Evolutionary conservation across 2,797 vertebrate species (phyloP).

Genomic region (Rhincodon typus): DNA sequence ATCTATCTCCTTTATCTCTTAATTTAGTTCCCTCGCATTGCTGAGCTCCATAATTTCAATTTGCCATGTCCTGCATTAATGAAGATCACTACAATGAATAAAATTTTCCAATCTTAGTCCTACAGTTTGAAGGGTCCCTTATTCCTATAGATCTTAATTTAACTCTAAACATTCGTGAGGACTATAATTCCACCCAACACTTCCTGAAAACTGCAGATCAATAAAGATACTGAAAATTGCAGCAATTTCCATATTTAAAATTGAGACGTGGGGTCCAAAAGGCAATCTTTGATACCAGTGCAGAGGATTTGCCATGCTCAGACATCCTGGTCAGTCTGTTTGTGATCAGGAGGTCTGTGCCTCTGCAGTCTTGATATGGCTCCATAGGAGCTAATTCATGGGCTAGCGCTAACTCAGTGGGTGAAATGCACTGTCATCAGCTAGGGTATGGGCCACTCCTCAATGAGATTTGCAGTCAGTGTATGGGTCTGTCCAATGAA

Average conservation of each 20-base stretch:
- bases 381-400: too few relatives aligned
- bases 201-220: background rate
- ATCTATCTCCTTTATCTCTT: background rate
- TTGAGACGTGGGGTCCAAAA: background rate
- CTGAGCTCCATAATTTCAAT: background rate
- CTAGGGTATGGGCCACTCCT: too few relatives aligned
- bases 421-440: too few relatives aligned
- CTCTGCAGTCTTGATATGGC: too few relatives aligned
- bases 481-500: too few relatives aligned
- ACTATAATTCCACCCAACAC: background rate
- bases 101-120: background rate
- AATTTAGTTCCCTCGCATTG: background rate
- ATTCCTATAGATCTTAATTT: background rate
- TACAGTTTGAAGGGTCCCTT: background rate
- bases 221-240: background rate
- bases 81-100: background rate
- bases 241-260: background rate
- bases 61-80: background rate
- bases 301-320: too few relatives aligned
- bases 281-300: too few relatives aligned
- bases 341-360: too few relatives aligned
- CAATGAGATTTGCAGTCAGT: too few relatives aligned
- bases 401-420: too few relatives aligned
- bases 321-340: too few relatives aligned
- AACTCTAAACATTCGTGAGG: background rate